Evolutionary conservation across 2,888 invertebrate genomes (phyloP).

Genomic region (Thysanoteuthis rhombus): DNA sequence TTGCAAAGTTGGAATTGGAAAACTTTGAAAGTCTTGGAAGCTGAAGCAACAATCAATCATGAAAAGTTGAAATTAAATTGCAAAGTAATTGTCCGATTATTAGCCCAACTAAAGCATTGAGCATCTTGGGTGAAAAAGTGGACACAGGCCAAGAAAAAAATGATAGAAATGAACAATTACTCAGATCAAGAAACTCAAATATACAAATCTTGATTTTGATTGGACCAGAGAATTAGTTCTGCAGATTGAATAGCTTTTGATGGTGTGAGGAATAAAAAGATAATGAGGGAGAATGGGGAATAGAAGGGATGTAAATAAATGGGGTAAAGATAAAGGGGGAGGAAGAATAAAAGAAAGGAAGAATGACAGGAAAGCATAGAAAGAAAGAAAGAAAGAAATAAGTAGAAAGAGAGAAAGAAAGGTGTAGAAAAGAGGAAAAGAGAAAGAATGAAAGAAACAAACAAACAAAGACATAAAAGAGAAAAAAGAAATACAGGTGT

Average conservation of each 20-base stretch:
- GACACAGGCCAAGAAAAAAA: background rate
- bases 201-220: background rate
- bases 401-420: too few relatives aligned
- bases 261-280: background rate
- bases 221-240: background rate
- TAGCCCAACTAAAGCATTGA: background rate
- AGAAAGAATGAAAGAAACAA: too few relatives aligned
- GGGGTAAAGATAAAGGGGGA: background rate
- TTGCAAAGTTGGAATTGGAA: background rate
- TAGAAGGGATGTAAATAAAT: too few relatives aligned
- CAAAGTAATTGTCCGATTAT: background rate
- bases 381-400: background rate
- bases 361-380: background rate
- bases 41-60: background rate
- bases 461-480: too few relatives aligned
- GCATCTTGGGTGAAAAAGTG: background rate
- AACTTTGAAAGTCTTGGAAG: background rate
- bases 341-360: background rate
- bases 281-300: background rate
- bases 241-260: background rate
- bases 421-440: too few relatives aligned
- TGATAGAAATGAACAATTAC: background rate
- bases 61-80: background rate
- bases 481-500: too few relatives aligned
- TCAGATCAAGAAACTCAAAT: background rate